phyloP scores from a whole-genome alignment of 2,797 vertebrate genomes.

The Halcyon smyrnensis region DNA sequence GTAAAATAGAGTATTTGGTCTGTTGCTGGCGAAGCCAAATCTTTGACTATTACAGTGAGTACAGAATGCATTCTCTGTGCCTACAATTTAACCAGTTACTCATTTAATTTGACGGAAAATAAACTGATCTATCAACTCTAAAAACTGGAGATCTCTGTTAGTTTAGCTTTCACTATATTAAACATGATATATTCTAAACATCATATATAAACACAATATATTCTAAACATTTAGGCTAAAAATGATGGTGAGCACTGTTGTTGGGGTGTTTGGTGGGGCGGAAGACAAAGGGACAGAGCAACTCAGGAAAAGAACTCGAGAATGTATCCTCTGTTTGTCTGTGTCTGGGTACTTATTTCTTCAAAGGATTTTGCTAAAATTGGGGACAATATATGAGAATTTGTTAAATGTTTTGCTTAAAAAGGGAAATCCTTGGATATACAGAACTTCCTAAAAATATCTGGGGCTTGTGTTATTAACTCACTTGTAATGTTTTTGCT shows the following conservation, averaged over 20 bases:
- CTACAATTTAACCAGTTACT: not conserved
- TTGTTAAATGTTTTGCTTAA: not conserved
- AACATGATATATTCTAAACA: not conserved
- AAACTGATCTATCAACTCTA: not conserved
- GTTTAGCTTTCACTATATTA: not conserved
- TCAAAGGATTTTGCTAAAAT: not conserved
- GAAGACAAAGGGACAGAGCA: not conserved
- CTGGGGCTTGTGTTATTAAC: not conserved
- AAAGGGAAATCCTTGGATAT: not conserved
- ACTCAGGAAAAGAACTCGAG: not conserved
- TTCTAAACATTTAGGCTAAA: not conserved
- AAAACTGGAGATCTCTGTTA: not conserved
- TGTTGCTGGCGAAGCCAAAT: not conserved
- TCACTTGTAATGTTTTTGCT: not conserved
- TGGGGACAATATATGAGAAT: not conserved
- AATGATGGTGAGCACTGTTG: not conserved
- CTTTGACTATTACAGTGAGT: not conserved
- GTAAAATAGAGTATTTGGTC: not conserved
- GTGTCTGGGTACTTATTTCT: not conserved
- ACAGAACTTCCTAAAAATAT: not conserved
- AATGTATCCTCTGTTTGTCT: not conserved
- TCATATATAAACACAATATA: not conserved
- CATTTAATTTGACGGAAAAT: not conserved
- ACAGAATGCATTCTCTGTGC: not conserved
- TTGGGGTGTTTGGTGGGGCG: not conserved